These are phyloP conservation scores for Porphyrio hochstetteri DNA, from an alignment of 2,113 vertebrate species.

Conservation along the genomic window DNA sequence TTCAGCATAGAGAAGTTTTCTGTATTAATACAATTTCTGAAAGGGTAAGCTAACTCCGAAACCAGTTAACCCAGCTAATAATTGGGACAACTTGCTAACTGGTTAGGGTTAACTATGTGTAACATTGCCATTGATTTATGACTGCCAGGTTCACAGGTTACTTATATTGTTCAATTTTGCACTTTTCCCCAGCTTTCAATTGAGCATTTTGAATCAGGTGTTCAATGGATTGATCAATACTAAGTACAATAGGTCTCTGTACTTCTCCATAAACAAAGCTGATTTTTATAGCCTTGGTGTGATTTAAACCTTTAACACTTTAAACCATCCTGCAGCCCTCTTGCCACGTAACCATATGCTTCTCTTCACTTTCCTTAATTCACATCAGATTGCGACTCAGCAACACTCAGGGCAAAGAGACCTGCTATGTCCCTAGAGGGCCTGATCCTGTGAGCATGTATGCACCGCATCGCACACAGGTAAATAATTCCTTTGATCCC, in stretches of 20 bases:
- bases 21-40: not conserved
- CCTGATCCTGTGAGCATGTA: not conserved
- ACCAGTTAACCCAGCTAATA: not conserved
- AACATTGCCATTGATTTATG: conserved; percentile 42
- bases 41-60: not conserved
- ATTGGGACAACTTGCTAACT: conserved; percentile 38
- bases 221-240: conserved; percentile 52
- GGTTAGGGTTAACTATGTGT: conserved; percentile 40
- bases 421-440: not conserved
- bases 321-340: not conserved
- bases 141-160: conserved; percentile 21
- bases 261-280: conserved; percentile 46
- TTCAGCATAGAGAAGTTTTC: not conserved
- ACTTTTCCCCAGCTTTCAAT: conserved; percentile 43
- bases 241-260: conserved; percentile 49
- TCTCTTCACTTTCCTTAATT: conserved; percentile 47
- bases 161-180: conserved; percentile 42
- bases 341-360: conserved; percentile 8
- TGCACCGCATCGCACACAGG: not conserved
- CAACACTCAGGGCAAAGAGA: not conserved
- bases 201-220: conserved; percentile 51
- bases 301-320: conserved; percentile 53
- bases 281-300: conserved; percentile 39
- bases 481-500: not conserved
- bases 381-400: conserved; percentile 2